Percentiles rank a stretch among this genome's conserved stretches.
phyloP scores from a whole-genome alignment of 1,140 invertebrate genomes.

The Lasioglossum baleicum region DNA sequence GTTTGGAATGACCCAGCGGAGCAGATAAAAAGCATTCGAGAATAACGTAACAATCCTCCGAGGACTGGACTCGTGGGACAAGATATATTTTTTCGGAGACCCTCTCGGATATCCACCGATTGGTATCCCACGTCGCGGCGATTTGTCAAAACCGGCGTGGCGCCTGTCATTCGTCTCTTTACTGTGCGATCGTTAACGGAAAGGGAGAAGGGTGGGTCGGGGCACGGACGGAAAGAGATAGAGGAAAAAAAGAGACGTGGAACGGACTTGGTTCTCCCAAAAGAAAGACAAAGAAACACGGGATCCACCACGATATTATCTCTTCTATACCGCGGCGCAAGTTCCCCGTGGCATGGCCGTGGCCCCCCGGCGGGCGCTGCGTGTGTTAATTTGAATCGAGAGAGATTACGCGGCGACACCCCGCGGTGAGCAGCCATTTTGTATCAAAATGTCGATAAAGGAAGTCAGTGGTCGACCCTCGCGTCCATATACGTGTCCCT shows the following conservation, averaged over 20 bases:
- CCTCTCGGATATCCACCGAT: constrained; percentile 50
- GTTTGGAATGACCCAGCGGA: not conserved
- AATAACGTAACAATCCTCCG: constrained; percentile 1
- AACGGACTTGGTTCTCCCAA: constrained; percentile 46
- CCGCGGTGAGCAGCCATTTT: constrained; percentile 79
- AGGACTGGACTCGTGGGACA: constrained; percentile 8
- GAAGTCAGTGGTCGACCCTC: constrained; percentile 67
- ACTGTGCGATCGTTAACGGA: constrained; percentile 61
- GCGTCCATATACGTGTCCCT: constrained; percentile 32
- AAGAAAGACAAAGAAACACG: constrained; percentile 60
- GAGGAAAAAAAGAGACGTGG: constrained; percentile 2
- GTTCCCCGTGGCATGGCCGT: constrained; percentile 53
- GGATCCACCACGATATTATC: constrained; percentile 68
- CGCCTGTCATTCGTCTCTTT: constrained; percentile 66
- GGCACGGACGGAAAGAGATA: not conserved
- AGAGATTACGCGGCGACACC: constrained; percentile 79
- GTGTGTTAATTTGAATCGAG: constrained; percentile 81
- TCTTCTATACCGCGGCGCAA: constrained; percentile 59
- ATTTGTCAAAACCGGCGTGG: constrained; percentile 66
- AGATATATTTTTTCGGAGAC: constrained; percentile 38
- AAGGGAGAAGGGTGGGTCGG: not conserved
- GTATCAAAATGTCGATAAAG: constrained; percentile 81
- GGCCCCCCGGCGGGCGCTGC: constrained; percentile 74
- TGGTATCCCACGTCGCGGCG: constrained; percentile 53
- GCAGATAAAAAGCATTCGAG: not conserved